Percentiles rank a stretch among this genome's conserved stretches.
phyloP scores from a whole-genome alignment of 2,113 vertebrate species.

The Bagarius yarrelli region DNA sequence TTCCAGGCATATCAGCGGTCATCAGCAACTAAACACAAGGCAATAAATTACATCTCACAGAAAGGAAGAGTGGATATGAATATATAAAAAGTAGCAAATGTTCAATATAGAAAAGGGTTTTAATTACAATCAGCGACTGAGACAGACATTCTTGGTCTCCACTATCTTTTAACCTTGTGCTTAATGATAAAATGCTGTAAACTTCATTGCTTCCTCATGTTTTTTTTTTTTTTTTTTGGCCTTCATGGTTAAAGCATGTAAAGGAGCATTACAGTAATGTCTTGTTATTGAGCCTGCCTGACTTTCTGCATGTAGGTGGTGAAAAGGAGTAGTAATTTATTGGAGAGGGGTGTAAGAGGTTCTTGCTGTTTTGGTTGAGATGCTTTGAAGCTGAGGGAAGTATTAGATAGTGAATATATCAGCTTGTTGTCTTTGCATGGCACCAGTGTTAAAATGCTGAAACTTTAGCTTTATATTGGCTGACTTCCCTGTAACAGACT shows the following conservation, averaged over 20 bases:
- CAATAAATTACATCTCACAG: background rate
- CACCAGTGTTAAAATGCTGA: conserved; percentile 24
- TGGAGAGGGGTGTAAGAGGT: background rate
- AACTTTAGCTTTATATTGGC: conserved; percentile 25
- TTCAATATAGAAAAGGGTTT: background rate
- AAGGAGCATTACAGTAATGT: background rate
- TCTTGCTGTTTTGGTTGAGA: conserved; percentile 1
- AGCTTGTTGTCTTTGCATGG: background rate
- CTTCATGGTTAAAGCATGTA: too few relatives aligned
- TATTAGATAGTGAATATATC: background rate
- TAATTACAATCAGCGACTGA: background rate
- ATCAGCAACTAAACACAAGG: background rate
- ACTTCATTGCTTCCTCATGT: background rate
- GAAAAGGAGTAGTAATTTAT: background rate
- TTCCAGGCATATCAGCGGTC: conserved; percentile 1
- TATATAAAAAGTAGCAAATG: background rate
- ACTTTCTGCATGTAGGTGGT: background rate
- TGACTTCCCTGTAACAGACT: conserved; percentile 20
- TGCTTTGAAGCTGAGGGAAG: background rate
- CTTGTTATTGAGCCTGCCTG: background rate
- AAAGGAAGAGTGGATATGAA: background rate
- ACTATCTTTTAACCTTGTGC: conserved; percentile 1
- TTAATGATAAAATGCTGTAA: background rate
- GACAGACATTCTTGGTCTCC: conserved; percentile 1
- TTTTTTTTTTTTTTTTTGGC: background rate